Percentiles rank a stretch among this genome's conserved stretches.
phyloP scores from a whole-genome alignment of 2,113 vertebrate species.

The Gavia stellata region DNA sequence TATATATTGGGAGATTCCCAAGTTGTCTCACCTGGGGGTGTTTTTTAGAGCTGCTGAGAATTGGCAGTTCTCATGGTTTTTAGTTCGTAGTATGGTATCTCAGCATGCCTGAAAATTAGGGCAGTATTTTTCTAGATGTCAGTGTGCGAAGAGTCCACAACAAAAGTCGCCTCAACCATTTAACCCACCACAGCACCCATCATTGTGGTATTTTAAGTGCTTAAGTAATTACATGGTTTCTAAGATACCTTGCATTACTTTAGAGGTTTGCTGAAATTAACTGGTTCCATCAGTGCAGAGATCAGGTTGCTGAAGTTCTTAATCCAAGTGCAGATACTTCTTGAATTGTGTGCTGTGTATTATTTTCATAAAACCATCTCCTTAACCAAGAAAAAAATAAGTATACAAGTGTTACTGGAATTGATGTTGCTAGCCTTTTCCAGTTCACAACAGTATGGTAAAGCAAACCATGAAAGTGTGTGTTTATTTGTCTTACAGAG shows the following conservation, averaged over 20 bases:
- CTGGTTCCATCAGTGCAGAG: background rate
- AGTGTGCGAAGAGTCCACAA: background rate
- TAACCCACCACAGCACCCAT: background rate
- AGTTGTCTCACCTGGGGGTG: background rate
- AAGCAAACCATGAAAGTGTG: background rate
- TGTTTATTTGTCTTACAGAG: background rate
- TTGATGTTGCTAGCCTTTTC: background rate
- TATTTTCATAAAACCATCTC: background rate
- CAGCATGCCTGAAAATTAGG: background rate
- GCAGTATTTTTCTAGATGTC: background rate
- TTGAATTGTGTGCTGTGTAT: background rate
- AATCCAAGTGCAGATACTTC: background rate
- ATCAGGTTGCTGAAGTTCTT: background rate
- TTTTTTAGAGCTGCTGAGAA: background rate
- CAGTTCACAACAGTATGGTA: background rate
- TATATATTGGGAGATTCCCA: background rate
- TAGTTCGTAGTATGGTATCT: background rate
- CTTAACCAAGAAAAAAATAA: background rate
- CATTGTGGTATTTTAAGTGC: background rate
- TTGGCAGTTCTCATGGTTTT: background rate
- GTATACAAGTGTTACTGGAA: background rate
- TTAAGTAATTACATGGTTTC: background rate
- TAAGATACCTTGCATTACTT: background rate
- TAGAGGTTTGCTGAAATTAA: conserved; percentile 2
- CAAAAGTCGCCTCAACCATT: background rate